phyloP scores from a whole-genome alignment of 1,140 invertebrate species.

The Kradibia gibbosae region DNA sequence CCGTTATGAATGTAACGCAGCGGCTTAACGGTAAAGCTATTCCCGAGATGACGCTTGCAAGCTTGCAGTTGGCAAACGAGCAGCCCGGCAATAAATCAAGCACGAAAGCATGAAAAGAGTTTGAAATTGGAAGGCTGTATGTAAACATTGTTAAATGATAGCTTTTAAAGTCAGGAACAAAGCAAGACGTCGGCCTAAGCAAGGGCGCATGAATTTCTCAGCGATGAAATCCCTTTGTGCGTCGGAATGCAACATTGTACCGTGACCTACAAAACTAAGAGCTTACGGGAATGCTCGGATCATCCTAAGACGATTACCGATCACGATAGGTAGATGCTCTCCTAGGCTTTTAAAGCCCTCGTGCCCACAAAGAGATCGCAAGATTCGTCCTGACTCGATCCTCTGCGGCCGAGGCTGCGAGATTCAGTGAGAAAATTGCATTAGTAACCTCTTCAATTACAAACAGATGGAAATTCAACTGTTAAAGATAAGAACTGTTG shows the following conservation, averaged over 20 bases:
- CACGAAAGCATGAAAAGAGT: background rate
- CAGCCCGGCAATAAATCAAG: background rate
- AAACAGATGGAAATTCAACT: background rate
- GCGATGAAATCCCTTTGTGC: background rate
- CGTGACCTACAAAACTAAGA: background rate
- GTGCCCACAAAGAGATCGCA: background rate
- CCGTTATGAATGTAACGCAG: background rate
- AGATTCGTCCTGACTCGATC: background rate
- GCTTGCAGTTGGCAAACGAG: background rate
- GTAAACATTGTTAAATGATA: background rate
- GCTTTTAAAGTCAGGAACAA: background rate
- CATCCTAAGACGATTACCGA: background rate
- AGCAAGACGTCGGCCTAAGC: background rate
- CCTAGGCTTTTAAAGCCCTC: background rate
- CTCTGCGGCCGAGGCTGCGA: background rate
- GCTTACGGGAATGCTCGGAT: background rate
- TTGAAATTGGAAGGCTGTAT: background rate
- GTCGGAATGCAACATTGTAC: background rate
- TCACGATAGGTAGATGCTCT: background rate
- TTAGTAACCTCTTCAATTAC: background rate
- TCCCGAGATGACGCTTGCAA: background rate
- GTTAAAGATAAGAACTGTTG: background rate
- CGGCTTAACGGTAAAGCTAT: background rate
- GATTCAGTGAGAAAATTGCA: background rate
- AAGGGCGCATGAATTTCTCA: background rate